These are phyloP conservation scores for Euspilapteryx auroguttella DNA, from an alignment of 2,888 invertebrate genomes.

Conservation along the genomic window DNA sequence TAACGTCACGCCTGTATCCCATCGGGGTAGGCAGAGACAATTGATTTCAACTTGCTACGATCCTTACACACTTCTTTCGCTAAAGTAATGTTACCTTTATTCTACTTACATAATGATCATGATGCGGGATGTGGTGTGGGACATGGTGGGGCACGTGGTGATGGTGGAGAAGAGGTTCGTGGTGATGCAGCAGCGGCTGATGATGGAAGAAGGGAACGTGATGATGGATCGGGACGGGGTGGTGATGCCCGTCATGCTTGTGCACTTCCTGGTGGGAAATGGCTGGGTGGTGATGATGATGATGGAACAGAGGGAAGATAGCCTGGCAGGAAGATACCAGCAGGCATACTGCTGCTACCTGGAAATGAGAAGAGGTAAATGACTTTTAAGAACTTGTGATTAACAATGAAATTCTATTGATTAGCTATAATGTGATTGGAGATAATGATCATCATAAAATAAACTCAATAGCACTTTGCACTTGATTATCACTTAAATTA, in stretches of 20 bases:
- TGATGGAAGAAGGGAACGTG: slow-evolving; percentile 19
- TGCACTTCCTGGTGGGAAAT: slow-evolving; percentile 43
- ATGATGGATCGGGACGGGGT: slow-evolving; percentile 14
- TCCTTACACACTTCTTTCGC: too few species aligned
- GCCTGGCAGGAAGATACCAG: slow-evolving; percentile 35
- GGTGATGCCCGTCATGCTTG: slow-evolving; percentile 35
- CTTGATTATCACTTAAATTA: too few species aligned
- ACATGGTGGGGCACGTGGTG: slow-evolving; percentile 13
- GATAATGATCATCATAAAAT: too few species aligned
- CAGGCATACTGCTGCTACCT: slow-evolving; percentile 27
- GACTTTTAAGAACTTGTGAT: too few species aligned
- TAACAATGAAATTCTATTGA: too few species aligned
- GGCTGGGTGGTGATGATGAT: slow-evolving; percentile 30
- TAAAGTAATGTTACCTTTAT: too few species aligned
- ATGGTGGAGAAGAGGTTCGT: slow-evolving; percentile 20
- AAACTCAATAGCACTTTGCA: too few species aligned
- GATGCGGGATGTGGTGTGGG: slow-evolving; percentile 9
- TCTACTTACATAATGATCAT: slow-evolving; percentile 49
- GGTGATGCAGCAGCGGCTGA: slow-evolving; percentile 20
- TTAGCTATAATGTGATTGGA: too few species aligned
- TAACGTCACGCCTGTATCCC: too few species aligned
- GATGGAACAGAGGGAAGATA: slow-evolving; percentile 32
- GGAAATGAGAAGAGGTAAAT: slow-evolving; percentile 8
- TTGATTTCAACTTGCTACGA: too few species aligned
- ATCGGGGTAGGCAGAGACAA: too few species aligned